Conservation (phyloP, 2,797 vertebrate species). For the Chloroceryle inda region DNA sequence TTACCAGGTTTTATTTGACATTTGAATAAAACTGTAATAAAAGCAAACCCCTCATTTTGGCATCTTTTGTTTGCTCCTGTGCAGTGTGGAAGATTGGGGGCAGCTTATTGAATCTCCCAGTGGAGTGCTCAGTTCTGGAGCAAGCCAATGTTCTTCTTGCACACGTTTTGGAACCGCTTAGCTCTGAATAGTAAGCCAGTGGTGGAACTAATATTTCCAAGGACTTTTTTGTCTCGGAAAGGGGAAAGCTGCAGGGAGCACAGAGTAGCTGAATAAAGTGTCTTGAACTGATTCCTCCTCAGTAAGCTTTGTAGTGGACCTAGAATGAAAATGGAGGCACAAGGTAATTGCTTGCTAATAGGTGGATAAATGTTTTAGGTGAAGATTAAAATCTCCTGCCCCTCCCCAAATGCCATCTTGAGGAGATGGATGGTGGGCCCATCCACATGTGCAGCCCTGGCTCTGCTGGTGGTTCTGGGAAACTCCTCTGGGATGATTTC, state of each 20-base stretch:
- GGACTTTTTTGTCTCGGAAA: background rate
- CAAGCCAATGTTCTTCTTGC: background rate
- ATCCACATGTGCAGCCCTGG: background rate
- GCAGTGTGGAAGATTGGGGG: fast-evolving
- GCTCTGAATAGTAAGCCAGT: background rate
- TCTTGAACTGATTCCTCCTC: background rate
- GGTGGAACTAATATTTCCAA: slow-evolving; percentile 21
- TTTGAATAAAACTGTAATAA: background rate
- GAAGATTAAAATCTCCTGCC: background rate
- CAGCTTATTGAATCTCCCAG: background rate
- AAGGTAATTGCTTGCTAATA: background rate
- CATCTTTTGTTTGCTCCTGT: background rate
- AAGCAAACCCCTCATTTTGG: background rate
- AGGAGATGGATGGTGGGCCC: background rate
- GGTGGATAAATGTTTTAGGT: background rate
- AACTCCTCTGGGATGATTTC: background rate
- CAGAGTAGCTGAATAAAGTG: background rate
- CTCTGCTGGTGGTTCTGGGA: background rate
- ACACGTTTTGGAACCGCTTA: background rate
- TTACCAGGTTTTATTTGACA: background rate
- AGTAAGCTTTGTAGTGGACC: background rate
- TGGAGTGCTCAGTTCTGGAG: background rate
- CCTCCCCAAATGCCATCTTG: background rate
- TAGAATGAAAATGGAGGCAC: background rate
- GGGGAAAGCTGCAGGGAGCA: background rate